Base-by-base conservation (phyloP, 2,113 vertebrate genomes). In the Campylorhamphus procurvoides region DNA sequence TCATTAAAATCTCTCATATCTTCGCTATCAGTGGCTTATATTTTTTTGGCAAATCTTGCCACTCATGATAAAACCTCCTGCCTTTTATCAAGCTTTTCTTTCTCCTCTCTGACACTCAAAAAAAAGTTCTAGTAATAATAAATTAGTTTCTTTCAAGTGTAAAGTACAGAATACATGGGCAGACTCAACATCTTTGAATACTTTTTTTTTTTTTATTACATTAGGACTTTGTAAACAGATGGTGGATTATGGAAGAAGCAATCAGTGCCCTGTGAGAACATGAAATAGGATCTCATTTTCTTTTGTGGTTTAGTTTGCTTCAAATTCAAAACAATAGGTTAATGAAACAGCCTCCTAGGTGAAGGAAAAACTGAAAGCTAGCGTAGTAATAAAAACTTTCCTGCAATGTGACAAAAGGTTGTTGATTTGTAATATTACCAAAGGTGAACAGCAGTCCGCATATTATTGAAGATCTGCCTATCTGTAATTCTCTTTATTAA, bases 1-100 rank as follows among this genome's bases (percentile, higher is more conserved):
- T 86, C 64, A 93, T 95, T 92, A 96, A 83, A 93, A 71, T 73
- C 6, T 78, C 50, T 77, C 73, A 84, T 81, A 89, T 63, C 22
- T 59, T 86, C 63, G 55, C 56, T 90, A 90, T 81, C 52, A 75
- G 31, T 66, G 46, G 40, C 18, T 95, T 86, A 56, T 23, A 86
- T 69, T 88, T 93, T 82, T 82, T 84, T 88, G 47, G 49, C 31
- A 90, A 74, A 96, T 17, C 60, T 92, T 94, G 56, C 39, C 72
- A 88, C 31, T 78, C 13, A 18, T 18, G 9, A 66, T 71, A 88
- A 85, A 87, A 85, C 50, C 69, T 46, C 29, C 46, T 74, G 35
- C 23, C 27, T 96, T 90, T 96, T 88, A 84, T 88, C 47, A 88
- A 67, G 24, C 8, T 86, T 37, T 85, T 56, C 27, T 69, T 91